These are phyloP conservation scores for Caligus rogercresseyi DNA, from an alignment of 1,140 invertebrate genomes.

Conservation along the genomic window DNA sequence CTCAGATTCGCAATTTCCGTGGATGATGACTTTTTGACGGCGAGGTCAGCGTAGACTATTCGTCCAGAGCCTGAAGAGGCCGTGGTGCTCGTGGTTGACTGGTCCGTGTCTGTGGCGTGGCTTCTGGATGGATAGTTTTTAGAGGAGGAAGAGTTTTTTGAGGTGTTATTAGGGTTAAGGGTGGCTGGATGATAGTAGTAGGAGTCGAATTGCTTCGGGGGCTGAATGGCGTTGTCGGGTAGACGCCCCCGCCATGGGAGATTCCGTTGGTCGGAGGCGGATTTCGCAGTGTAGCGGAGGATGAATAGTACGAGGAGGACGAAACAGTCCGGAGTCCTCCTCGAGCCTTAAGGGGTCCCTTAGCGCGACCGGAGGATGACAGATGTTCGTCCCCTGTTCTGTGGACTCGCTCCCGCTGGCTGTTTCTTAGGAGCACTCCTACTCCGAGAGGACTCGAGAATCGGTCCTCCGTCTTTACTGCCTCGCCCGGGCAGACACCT, in stretches of 20 bases:
- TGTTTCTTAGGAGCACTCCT: not conserved
- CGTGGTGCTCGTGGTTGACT: constrained; percentile 6
- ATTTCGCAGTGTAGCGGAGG: not conserved
- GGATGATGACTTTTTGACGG: not conserved
- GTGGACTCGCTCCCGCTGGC: not conserved
- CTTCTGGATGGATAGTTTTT: not conserved
- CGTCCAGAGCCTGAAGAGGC: not conserved
- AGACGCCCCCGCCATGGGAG: not conserved
- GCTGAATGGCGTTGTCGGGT: not conserved
- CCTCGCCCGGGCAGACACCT: not conserved
- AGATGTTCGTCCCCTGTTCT: not conserved
- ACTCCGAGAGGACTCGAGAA: not conserved
- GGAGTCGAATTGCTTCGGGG: constrained; percentile 8
- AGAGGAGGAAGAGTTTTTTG: not conserved
- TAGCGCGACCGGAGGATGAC: not conserved
- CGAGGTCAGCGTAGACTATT: constrained; percentile 1
- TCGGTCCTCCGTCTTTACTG: not conserved
- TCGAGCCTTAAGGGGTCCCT: not conserved
- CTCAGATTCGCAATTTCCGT: not conserved
- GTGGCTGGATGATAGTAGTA: constrained; percentile 11
- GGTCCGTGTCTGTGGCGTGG: not conserved
- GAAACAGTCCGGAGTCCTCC: not conserved
- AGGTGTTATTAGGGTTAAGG: not conserved
- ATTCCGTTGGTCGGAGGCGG: not conserved
- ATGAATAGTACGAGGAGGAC: not conserved